Evolutionary conservation across 2,113 vertebrate genomes (phyloP).

Genomic region (Sarotherodon lohbergeri): DNA sequence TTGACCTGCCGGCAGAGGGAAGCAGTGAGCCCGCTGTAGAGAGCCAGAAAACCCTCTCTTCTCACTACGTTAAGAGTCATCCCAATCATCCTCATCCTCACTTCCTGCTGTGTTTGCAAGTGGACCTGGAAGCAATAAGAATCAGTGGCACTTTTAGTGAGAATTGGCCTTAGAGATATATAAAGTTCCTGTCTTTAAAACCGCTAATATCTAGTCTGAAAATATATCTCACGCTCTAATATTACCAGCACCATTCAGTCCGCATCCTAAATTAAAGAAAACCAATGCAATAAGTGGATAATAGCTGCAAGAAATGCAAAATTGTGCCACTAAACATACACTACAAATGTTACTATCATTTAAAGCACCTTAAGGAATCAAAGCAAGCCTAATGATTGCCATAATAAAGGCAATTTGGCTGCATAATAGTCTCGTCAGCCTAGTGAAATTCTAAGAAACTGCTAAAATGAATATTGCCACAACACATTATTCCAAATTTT

Average conservation of each 20-base stretch:
- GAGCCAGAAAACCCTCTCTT: background rate
- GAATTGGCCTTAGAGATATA: background rate
- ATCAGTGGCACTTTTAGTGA: background rate
- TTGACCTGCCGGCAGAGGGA: slow-evolving; percentile 7
- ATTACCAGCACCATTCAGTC: background rate
- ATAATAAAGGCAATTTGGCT: background rate
- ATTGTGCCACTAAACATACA: background rate
- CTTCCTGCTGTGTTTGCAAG: slow-evolving; percentile 5
- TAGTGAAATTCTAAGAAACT: background rate
- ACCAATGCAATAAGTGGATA: background rate
- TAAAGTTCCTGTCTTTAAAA: background rate
- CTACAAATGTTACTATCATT: background rate
- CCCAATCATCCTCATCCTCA: background rate
- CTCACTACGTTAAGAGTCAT: background rate
- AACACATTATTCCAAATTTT: background rate
- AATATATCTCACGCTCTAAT: background rate
- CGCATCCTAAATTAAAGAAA: background rate
- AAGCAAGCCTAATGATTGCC: background rate
- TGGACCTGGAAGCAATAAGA: background rate
- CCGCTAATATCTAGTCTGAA: background rate
- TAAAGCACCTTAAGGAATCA: background rate
- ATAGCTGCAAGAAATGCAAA: background rate
- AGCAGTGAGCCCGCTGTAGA: background rate
- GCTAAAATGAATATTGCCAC: background rate
- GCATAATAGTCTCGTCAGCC: background rate